phyloP scores from a whole-genome alignment of 2,888 invertebrate genomes.

The Abrostola triplasia region DNA sequence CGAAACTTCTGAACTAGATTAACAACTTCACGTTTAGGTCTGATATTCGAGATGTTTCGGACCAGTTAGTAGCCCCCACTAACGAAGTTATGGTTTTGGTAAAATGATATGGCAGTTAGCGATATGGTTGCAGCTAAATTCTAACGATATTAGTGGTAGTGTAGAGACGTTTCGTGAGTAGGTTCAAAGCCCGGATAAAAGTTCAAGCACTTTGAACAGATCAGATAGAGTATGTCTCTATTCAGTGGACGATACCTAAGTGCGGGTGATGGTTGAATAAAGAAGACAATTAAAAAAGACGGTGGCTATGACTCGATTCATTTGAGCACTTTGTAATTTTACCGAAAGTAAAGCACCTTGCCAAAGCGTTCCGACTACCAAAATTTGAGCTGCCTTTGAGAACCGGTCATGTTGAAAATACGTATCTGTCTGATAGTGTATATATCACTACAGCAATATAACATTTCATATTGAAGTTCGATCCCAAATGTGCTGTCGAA shows the following conservation, averaged over 20 bases:
- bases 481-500: conserved; percentile 48
- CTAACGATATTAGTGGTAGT: conserved; percentile 15
- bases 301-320: too few species aligned
- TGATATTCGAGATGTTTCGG: conserved; percentile 32
- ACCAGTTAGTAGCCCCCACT: conserved; percentile 12
- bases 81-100: conserved; percentile 23
- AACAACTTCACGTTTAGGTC: conserved; percentile 38
- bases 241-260: too few species aligned
- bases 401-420: conserved; percentile 10
- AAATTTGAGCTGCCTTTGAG: conserved; percentile 20
- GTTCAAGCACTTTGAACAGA: too few species aligned
- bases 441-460: conserved; percentile 31
- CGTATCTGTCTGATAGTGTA: conserved; percentile 18
- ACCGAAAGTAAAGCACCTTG: too few species aligned
- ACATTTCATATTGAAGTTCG: conserved; percentile 37
- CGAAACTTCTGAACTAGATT: conserved; percentile 53
- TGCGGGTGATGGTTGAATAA: too few species aligned
- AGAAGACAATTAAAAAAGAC: too few species aligned
- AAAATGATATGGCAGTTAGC: conserved; percentile 33
- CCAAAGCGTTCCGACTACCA: too few species aligned
- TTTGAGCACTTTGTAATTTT: too few species aligned
- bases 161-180: too few species aligned
- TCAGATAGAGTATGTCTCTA: too few species aligned
- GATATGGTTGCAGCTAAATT: conserved; percentile 23
- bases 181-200: too few species aligned